phyloP scores from a whole-genome alignment of 2,113 vertebrate species.

The Lophochroa leadbeateri region DNA sequence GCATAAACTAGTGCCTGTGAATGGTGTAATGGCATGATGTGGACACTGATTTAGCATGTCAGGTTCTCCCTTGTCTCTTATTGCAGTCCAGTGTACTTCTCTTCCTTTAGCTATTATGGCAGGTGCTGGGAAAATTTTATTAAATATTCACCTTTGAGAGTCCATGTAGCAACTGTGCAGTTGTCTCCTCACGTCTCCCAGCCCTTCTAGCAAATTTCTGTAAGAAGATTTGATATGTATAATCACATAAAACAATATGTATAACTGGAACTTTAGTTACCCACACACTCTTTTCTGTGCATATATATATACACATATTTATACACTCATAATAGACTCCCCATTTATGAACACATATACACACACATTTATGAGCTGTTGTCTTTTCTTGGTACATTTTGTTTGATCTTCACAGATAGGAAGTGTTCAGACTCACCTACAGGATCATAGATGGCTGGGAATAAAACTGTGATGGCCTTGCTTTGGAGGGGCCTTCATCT shows the following conservation, averaged over 20 bases:
- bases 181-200: not conserved
- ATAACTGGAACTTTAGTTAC: not conserved
- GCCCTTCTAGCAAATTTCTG: not conserved
- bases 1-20: not conserved
- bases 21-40: rapidly evolving
- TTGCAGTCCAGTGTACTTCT: not conserved
- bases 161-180: not conserved
- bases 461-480: not conserved
- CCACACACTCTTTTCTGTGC: not conserved
- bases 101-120: not conserved
- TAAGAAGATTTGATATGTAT: not conserved
- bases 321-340: not conserved
- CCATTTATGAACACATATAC: not conserved
- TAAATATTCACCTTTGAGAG: not conserved
- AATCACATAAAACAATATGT: not conserved
- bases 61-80: not conserved
- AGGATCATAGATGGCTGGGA: not conserved
- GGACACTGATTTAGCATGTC: not conserved
- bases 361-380: not conserved
- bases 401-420: not conserved
- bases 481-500: not conserved
- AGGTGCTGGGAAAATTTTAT: not conserved
- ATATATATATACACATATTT: not conserved
- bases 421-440: not conserved
- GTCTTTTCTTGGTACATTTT: not conserved